Base-by-base conservation (phyloP, 2,797 vertebrate genomes). In the Psittacula derbiana region DNA sequence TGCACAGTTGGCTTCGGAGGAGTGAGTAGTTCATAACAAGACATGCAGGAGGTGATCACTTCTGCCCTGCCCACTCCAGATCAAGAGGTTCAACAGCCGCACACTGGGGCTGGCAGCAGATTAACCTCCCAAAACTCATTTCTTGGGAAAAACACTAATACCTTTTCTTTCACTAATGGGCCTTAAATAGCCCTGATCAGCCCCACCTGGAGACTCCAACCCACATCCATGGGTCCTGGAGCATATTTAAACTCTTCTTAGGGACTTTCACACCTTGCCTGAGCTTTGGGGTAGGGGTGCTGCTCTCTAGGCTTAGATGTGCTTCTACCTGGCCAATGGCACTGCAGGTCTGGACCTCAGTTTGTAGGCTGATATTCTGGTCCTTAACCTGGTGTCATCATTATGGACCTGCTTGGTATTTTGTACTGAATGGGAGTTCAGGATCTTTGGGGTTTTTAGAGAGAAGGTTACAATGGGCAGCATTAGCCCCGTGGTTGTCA, bases 221-320 rank as follows among this genome's bases (percentile, higher is more conserved):
- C 17, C 33, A 64, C 44, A 62, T 2, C 40, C 33, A 30, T 3
- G 19, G 47, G 28, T 16, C 36, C 60, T n/a, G 25, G 27, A 43
- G 27, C 23, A 7, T 67, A 69, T 64, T 78, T 73, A 58, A 90
- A 31, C 28, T 43, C 47, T 38, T 61, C 49, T 55, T 23, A 15
- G 7, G 36, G 16, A 11, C 4, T 1, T 47, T 66, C 0, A 8
- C 1, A 10, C 5, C 0, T 5, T 44, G 3, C 0, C 1, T 55
- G 36, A 27, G 33, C 15, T 55, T 30, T 58, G 19, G 6, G 17
- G 21, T 10, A 5, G 15, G 17, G 18, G 1, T 61, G 60, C 2
- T 71, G 23, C 3, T 40, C 10, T 71, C 1, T 24, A 11, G 23
- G 2, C 1, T 1, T 1, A 27, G 8, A 3, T 36, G 3, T 25